Evolutionary conservation across 2,797 vertebrate species (phyloP).

Genomic region (Hemitrygon akajei): DNA sequence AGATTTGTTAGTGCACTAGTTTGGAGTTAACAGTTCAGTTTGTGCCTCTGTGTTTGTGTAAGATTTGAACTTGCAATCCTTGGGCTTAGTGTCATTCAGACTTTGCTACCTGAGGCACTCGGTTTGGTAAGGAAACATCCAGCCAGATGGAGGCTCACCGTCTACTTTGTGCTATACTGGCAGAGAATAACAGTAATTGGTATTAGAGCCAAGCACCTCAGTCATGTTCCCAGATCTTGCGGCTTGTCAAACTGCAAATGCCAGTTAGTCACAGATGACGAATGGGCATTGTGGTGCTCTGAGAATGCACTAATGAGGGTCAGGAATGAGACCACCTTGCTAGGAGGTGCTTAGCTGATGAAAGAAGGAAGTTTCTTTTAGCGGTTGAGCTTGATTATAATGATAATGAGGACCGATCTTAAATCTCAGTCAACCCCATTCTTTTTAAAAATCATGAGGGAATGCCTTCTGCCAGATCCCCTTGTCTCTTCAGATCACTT

Average conservation of each 20-base stretch:
- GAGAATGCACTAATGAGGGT: neutral
- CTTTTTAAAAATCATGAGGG: neutral
- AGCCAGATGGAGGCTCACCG: too few species aligned
- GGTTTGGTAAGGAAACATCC: too few species aligned
- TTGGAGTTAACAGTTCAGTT: too few species aligned
- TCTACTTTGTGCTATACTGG: too few species aligned
- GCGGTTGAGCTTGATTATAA: neutral
- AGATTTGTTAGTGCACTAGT: too few species aligned
- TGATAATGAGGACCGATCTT: neutral
- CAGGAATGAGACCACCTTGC: neutral
- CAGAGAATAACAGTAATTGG: neutral
- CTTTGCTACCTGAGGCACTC: too few species aligned
- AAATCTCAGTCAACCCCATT: neutral
- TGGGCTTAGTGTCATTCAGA: too few species aligned
- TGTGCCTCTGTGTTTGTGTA: too few species aligned
- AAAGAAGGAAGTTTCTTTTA: neutral
- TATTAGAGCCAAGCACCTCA: neutral
- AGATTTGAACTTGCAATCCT: too few species aligned
- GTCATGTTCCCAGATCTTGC: neutral
- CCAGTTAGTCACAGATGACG: neutral
- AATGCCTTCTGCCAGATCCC: neutral
- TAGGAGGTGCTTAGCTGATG: neutral
- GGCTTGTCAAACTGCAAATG: neutral
- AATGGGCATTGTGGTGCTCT: neutral
- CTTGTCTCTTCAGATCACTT: neutral